phyloP scores from a whole-genome alignment of 2,113 vertebrate species.

The Mus pahari region DNA sequence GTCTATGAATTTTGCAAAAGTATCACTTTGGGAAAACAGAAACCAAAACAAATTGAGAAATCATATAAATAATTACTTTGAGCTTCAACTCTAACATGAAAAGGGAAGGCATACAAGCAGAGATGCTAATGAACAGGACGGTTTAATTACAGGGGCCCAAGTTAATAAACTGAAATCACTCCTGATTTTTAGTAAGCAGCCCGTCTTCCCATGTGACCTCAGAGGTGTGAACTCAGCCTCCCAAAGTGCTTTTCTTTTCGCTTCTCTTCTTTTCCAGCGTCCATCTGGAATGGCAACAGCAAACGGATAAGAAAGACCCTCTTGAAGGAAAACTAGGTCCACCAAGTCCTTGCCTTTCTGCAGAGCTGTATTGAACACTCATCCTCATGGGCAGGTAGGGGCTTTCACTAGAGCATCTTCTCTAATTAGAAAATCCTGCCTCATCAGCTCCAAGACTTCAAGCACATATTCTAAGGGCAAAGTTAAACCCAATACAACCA shows the following conservation, averaged over 20 bases:
- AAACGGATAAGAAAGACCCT: neutral
- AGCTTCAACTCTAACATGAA: slow-evolving; percentile 74
- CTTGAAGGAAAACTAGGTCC: neutral
- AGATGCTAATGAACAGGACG: slow-evolving; percentile 76
- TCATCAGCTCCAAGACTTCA: too few species aligned
- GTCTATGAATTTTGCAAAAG: slow-evolving; percentile 73
- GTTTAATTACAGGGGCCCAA: slow-evolving; percentile 76
- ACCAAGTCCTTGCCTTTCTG: neutral
- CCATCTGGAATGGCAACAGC: slow-evolving; percentile 30
- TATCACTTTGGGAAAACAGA: slow-evolving; percentile 80
- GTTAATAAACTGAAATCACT: slow-evolving; percentile 63
- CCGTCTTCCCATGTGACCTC: slow-evolving; percentile 4
- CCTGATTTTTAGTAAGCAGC: slow-evolving; percentile 58
- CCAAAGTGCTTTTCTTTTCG: neutral
- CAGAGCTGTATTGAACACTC: neutral
- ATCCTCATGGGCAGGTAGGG: neutral
- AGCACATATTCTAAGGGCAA: neutral
- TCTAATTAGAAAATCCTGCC: slow-evolving; percentile 39
- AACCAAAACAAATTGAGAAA: slow-evolving; percentile 82
- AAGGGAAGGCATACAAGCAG: slow-evolving; percentile 66
- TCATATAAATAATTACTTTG: slow-evolving; percentile 80
- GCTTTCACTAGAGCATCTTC: neutral
- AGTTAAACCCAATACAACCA: neutral
- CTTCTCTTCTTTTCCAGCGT: slow-evolving; percentile 11
- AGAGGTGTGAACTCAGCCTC: neutral